A percentile compares a stretch with the other conserved stretches of the same genome.
Conservation (phyloP, 2,888 invertebrate genomes). For the Apoda limacodes region DNA sequence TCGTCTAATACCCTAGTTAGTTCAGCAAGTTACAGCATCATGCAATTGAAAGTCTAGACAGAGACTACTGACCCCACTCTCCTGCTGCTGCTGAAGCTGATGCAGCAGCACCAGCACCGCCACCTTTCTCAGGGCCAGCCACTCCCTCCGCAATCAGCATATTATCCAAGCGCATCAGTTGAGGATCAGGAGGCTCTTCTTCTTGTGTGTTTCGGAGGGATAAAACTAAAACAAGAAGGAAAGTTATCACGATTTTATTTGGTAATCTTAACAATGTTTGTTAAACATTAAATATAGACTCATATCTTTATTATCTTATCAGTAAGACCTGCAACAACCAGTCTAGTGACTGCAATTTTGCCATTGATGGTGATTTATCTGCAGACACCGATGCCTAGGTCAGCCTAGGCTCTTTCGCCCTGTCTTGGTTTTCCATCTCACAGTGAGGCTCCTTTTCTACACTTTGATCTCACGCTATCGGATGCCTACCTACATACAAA, state of each 20-base stretch:
- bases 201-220: constrained; percentile 97
- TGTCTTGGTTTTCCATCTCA: no score
- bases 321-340: no score
- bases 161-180: constrained; percentile 98
- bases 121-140: constrained; percentile 95
- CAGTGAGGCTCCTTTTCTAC: no score
- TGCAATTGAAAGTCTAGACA: constrained; percentile 1
- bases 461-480: no score
- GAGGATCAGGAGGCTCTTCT: constrained; percentile 98
- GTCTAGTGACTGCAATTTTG: no score
- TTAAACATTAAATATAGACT: constrained; percentile 6
- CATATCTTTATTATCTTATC: constrained; percentile 4
- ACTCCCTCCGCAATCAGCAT: constrained; percentile 99
- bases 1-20: not conserved
- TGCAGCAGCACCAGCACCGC: constrained; percentile 88
- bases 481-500: no score
- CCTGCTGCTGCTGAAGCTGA: constrained; percentile 90
- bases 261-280: no score
- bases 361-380: no score
- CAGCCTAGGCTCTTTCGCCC: no score
- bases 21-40: not conserved
- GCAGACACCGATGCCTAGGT: no score
- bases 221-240: no score
- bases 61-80: constrained; percentile 63
- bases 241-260: no score